Percentiles rank a stretch among this genome's conserved stretches.
Evolutionary conservation across 2,888 invertebrate genomes (phyloP).

Genomic region (Aphodius granarius): DNA sequence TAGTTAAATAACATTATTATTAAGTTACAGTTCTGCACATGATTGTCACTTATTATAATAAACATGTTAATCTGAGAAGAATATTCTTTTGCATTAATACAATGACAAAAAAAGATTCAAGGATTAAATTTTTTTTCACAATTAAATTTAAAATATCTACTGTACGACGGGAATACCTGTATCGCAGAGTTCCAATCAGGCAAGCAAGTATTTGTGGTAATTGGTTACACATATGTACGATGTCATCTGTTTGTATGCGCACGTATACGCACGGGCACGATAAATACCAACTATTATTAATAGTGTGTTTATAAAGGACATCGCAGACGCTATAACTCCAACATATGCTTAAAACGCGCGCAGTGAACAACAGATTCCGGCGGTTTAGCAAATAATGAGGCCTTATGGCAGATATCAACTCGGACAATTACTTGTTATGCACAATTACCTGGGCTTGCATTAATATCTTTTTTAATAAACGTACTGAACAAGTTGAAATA

Average conservation of each 20-base stretch:
- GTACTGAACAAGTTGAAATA: background rate
- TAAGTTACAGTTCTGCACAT: too few relatives aligned
- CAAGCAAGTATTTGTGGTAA: background rate
- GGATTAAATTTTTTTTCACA: background rate
- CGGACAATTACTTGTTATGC: background rate
- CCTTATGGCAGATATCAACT: background rate
- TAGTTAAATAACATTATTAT: too few relatives aligned
- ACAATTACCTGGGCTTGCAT: background rate
- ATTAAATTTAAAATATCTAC: background rate
- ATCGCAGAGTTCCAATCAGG: background rate
- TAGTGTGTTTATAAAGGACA: background rate
- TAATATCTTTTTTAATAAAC: background rate
- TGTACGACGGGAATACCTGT: background rate
- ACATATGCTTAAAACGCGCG: background rate
- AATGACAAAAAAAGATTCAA: too few relatives aligned
- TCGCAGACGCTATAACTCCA: background rate
- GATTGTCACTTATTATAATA: too few relatives aligned
- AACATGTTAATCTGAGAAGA: too few relatives aligned
- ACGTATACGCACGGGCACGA: background rate
- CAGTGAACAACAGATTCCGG: background rate
- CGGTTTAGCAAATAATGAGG: background rate
- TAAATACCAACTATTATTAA: background rate
- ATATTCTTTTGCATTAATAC: too few relatives aligned
- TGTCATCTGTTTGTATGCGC: slow-evolving; percentile 6
- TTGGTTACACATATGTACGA: slow-evolving; percentile 14